Evolutionary conservation across 2,888 invertebrate species (phyloP).

Genomic region (Erynnis tages): DNA sequence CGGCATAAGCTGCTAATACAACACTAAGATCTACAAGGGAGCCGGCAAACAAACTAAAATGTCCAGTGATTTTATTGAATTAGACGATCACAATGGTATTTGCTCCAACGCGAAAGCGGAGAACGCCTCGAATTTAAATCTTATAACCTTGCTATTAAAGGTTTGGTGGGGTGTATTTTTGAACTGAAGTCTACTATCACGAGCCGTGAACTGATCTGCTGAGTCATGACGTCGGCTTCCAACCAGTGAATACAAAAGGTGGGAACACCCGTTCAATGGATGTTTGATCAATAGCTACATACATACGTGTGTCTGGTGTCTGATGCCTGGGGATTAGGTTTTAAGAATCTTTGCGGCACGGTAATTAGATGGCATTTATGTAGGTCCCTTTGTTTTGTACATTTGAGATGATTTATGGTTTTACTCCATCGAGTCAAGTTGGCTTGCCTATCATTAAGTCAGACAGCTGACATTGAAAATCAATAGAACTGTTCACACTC

Average conservation of each 20-base stretch:
- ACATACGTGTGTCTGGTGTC: constrained; percentile 52
- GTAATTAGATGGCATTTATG: constrained; percentile 12
- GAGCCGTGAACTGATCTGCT: constrained; percentile 51
- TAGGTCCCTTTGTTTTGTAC: background rate
- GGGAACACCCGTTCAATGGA: constrained; percentile 76
- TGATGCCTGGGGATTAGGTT: constrained; percentile 19
- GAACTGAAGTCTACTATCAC: constrained; percentile 38
- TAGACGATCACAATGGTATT: constrained; percentile 73
- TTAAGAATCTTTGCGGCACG: constrained; percentile 14
- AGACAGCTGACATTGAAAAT: no score
- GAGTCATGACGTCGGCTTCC: constrained; percentile 65
- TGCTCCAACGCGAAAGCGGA: background rate
- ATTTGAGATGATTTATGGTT: background rate
- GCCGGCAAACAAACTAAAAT: constrained; percentile 76
- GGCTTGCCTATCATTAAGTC: no score
- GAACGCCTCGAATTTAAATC: background rate
- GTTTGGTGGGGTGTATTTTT: background rate
- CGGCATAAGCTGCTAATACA: constrained; percentile 64
- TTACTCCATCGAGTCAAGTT: no score
- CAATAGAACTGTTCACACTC: no score
- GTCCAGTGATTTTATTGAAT: constrained; percentile 79
- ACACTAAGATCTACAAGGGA: constrained; percentile 66
- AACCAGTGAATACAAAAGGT: constrained; percentile 66
- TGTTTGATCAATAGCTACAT: constrained; percentile 72
- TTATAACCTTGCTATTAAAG: background rate